Base-by-base conservation (phyloP, 2,797 vertebrate species). In the Cirrhinus mrigala region DNA sequence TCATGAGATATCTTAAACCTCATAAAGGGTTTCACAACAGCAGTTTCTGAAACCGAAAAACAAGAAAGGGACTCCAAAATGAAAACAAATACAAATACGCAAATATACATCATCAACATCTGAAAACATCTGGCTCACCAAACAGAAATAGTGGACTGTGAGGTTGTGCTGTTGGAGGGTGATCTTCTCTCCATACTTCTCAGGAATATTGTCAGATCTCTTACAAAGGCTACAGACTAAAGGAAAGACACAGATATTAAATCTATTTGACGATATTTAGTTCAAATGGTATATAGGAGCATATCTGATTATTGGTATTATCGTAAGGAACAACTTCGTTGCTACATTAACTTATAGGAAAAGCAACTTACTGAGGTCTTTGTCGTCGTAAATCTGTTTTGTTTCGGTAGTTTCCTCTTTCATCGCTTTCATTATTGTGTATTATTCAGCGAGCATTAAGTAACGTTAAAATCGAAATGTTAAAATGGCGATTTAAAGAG, bases 101-200 rank as follows among this genome's bases (percentile, higher is more conserved):
- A 48, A 48, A 48, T 10, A 24, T n/a, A 48, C 40, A 74, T 20
- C 3, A 48, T 18, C 5, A 37, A 14, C 8, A 10, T 37, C 66
- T 40, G 33, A 40, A 69, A 69, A 33, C 10, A 1, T 54, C 50
- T 27, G 12, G 24, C 60, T 96, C 89, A 99, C 98, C 95, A 99
- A 91, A 91, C 98, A 99, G 89, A 98, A 96, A 92, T 98, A 98
- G 92, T 99, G 98, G 83, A 98, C 93, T 27, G 96, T 97, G 29
- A 98, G 91, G 37, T 95, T 94, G 81, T 95, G 93, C 46, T 97
- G 93, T 56, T 93, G 82, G 4, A 96, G 91, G 18, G 94, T 96
- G 81, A 96, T 94, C 90, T 97, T 99, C 83, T 99, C 97, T 66
- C 98, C 98, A 71, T 97, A 98, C 88, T 97, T 93, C 85, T 96